Evolutionary conservation across 1,140 invertebrate species (phyloP).

Genomic region (Uloborus diversus): DNA sequence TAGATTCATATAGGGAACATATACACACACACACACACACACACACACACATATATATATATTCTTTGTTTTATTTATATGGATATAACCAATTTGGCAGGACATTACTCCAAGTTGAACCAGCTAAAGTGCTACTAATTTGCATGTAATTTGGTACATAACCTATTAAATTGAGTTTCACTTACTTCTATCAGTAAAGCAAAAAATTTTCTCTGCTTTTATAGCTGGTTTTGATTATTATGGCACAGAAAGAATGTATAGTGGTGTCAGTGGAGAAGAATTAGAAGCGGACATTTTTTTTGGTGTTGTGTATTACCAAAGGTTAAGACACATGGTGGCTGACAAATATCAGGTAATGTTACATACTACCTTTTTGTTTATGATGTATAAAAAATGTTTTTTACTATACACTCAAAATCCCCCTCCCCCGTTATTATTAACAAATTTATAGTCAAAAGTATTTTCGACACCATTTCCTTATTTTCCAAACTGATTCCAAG

Average conservation of each 20-base stretch:
- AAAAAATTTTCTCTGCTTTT: conserved; percentile 57
- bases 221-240: conserved; percentile 94
- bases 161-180: too few relatives aligned
- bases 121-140: too few relatives aligned
- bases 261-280: conserved; percentile 82
- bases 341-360: conserved; percentile 92
- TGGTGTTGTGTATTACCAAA: conserved; percentile 97
- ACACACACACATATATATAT: too few relatives aligned
- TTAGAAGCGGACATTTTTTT: conserved; percentile 95
- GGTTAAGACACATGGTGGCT: conserved; percentile 97
- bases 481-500: not conserved
- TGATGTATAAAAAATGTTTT: not conserved
- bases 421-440: not conserved
- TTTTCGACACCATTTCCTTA: not conserved
- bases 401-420: too few relatives aligned
- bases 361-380: not conserved
- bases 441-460: not conserved
- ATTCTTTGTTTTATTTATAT: too few relatives aligned
- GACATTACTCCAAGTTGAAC: too few relatives aligned
- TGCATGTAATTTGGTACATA: too few relatives aligned
- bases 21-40: too few relatives aligned
- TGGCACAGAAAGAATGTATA: conserved; percentile 95
- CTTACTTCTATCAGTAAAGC: too few relatives aligned
- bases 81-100: too few relatives aligned
- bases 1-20: too few relatives aligned